Percentiles rank a stretch among this genome's conserved stretches.
phyloP scores from a whole-genome alignment of 2,888 invertebrate species.

The Thereva nobilitata region DNA sequence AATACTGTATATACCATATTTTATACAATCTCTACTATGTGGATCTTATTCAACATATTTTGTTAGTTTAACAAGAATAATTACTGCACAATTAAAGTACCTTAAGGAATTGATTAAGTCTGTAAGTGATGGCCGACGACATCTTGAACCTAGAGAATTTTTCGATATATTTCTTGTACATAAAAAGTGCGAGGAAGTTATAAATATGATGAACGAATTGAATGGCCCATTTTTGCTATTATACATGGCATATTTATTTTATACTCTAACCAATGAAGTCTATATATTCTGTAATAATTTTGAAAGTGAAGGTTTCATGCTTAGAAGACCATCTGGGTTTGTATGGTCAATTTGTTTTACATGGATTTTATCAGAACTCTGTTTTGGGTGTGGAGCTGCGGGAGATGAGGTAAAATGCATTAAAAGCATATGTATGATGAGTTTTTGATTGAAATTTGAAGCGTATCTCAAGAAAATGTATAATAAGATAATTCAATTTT shows the following conservation, averaged over 20 bases:
- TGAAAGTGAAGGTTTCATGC: constrained; percentile 44
- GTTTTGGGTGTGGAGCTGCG: constrained; percentile 21
- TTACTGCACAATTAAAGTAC: neutral
- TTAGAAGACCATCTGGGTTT: neutral
- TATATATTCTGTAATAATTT: constrained; percentile 48
- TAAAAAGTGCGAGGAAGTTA: constrained; percentile 1
- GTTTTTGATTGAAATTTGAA: too few relatives aligned
- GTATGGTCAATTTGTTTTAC: neutral
- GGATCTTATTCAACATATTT: neutral
- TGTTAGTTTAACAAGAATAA: constrained; percentile 1
- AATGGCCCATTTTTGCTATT: constrained; percentile 49
- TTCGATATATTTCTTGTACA: neutral
- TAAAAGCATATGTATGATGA: too few relatives aligned
- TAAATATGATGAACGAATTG: constrained; percentile 44
- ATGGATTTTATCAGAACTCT: constrained; percentile 22
- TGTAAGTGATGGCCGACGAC: neutral
- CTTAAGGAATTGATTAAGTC: constrained; percentile 2
- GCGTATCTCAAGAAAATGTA: too few relatives aligned
- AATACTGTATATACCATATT: neutral
- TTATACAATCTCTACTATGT: neutral
- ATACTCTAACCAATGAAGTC: constrained; percentile 52
- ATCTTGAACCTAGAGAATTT: neutral
- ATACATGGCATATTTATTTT: constrained; percentile 51
- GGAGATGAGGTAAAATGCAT: constrained; percentile 11
- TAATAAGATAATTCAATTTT: neutral